These are phyloP conservation scores for Fulmarus glacialis DNA, from an alignment of 2,113 vertebrate genomes.

Conservation along the genomic window DNA sequence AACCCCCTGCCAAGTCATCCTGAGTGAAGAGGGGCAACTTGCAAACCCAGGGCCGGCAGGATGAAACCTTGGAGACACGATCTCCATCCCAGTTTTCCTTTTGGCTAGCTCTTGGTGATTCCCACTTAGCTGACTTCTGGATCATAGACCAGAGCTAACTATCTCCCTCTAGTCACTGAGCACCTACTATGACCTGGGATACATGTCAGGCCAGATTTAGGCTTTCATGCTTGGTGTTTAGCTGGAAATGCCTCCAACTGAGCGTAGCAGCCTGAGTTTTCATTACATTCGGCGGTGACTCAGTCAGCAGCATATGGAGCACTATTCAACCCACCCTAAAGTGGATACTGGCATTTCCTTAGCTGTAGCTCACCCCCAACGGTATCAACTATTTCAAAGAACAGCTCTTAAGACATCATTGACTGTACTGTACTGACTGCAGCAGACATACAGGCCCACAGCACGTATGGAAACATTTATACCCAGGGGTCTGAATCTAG, in stretches of 20 bases:
- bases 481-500: not conserved
- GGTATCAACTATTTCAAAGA: not conserved
- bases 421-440: not conserved
- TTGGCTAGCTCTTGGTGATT: not conserved
- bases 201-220: not conserved
- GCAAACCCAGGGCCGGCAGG: not conserved
- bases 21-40: not conserved
- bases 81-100: not conserved
- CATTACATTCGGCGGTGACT: not conserved
- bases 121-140: not conserved
- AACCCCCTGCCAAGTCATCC: not conserved
- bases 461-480: not conserved
- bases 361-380: not conserved
- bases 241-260: not conserved
- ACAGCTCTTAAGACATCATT: not conserved
- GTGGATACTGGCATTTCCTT: not conserved
- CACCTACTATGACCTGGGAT: not conserved
- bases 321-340: not conserved
- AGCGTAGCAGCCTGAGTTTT: not conserved
- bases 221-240: not conserved
- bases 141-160: not conserved
- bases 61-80: fast-evolving
- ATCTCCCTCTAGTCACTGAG: not conserved
- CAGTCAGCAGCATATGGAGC: not conserved
- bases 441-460: not conserved